Conservation (phyloP, 2,797 vertebrate species). For the Urocyon cinereoargenteus region DNA sequence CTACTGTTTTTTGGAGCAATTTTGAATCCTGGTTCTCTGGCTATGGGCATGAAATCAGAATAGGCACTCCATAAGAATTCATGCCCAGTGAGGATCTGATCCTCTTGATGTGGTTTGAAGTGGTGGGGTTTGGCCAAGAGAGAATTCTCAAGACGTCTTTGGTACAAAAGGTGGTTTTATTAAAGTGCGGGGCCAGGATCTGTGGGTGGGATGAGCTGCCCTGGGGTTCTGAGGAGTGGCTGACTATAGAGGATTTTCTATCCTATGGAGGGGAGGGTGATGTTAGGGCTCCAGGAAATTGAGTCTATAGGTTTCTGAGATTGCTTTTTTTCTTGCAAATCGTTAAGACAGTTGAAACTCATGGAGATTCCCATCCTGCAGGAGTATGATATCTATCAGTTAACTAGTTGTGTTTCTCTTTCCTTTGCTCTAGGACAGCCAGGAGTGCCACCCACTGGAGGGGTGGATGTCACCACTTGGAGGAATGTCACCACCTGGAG, state of each 20-base stretch:
- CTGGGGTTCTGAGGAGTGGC: not conserved
- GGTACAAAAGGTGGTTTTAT: not conserved
- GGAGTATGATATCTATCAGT: not conserved
- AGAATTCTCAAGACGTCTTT: not conserved
- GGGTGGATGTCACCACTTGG: not conserved
- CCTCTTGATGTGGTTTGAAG: not conserved
- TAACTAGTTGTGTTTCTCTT: not conserved
- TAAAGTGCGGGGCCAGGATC: not conserved
- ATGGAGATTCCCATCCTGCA: not conserved
- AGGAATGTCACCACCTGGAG: not conserved
- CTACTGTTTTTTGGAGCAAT: not conserved
- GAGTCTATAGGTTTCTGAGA: not conserved
- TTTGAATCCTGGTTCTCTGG: not conserved
- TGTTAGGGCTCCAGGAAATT: not conserved
- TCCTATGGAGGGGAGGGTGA: not conserved
- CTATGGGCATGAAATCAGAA: not conserved
- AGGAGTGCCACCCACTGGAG: not conserved
- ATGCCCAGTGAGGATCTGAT: not conserved
- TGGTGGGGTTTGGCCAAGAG: not conserved
- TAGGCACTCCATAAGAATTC: not conserved
- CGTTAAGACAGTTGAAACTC: not conserved
- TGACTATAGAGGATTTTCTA: not conserved
- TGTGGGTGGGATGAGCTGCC: not conserved
- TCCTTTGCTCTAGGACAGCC: not conserved
- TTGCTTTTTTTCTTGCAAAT: not conserved